Evolutionary conservation across 2,797 vertebrate genomes (phyloP).

Genomic region (Schizopygopsis malacanthus): DNA sequence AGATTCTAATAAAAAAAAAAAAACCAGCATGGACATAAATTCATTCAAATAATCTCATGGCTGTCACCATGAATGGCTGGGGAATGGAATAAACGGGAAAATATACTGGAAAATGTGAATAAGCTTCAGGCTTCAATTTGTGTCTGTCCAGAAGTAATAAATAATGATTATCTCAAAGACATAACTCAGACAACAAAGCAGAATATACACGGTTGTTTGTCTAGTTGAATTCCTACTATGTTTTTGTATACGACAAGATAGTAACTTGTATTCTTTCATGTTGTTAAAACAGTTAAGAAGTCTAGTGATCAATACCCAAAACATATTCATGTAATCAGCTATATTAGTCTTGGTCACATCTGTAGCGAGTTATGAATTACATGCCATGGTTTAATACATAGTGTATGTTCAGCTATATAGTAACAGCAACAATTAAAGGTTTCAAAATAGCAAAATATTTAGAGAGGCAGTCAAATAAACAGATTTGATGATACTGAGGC

Average conservation of each 20-base stretch:
- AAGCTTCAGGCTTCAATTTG: slow-evolving; percentile 16
- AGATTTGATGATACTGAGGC: neutral
- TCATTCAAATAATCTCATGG: neutral
- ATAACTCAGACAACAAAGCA: slow-evolving; percentile 1
- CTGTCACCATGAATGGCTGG: neutral
- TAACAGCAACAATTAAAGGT: neutral
- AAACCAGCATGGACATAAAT: slow-evolving; percentile 20
- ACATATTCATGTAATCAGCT: neutral
- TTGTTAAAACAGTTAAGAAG: neutral
- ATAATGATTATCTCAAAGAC: slow-evolving; percentile 4
- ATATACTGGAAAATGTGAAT: slow-evolving; percentile 6
- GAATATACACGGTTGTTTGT: neutral
- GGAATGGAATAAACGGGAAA: slow-evolving; percentile 4
- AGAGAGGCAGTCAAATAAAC: neutral
- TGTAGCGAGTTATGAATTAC: neutral
- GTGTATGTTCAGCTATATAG: no score
- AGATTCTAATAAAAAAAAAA: neutral
- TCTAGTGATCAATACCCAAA: neutral
- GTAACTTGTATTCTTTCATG: neutral
- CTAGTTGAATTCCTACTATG: neutral
- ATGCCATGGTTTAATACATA: neutral
- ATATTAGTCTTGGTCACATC: neutral
- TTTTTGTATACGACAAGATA: neutral
- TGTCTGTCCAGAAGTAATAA: neutral
- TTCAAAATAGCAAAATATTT: neutral